Evolutionary conservation across 2,797 vertebrate genomes (phyloP).

Genomic region (Sebastes reedi): DNA sequence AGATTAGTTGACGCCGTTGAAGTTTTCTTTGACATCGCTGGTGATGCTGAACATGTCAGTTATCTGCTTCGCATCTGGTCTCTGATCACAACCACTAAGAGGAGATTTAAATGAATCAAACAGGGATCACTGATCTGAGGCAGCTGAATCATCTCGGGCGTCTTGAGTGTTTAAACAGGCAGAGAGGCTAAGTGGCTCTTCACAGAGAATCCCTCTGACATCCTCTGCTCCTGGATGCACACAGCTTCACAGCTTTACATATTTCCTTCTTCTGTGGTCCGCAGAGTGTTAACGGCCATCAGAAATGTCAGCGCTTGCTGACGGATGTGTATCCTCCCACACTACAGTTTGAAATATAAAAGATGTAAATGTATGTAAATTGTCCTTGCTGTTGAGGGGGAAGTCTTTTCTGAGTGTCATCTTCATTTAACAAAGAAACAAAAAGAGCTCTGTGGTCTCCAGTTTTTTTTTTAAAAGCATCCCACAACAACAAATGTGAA

Average conservation of each 20-base stretch:
- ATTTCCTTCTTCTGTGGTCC: conserved; percentile 29
- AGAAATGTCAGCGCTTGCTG: conserved; percentile 30
- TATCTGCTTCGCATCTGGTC: conserved; percentile 11
- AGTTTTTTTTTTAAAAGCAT: neutral
- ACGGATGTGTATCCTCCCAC: conserved; percentile 47
- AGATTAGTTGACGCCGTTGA: conserved; percentile 9
- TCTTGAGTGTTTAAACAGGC: conserved; percentile 35
- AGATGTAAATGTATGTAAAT: conserved; percentile 60
- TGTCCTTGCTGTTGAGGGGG: conserved; percentile 6
- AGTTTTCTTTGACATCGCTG: conserved; percentile 10
- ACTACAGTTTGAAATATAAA: conserved; percentile 12
- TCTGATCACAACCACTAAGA: conserved; percentile 22
- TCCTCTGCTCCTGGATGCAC: conserved; percentile 23
- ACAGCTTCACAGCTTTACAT: conserved; percentile 14
- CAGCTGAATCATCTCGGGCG: conserved; percentile 14
- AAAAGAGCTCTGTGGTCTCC: conserved; percentile 14
- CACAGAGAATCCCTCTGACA: conserved; percentile 27
- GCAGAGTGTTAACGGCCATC: conserved; percentile 19
- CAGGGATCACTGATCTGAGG: conserved; percentile 26
- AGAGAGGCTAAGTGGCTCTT: conserved; percentile 54
- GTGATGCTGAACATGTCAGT: conserved; percentile 22
- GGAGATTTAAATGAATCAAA: conserved; percentile 27
- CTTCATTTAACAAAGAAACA: conserved; percentile 30
- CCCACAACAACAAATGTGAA: neutral
- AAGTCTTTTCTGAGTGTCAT: neutral